Conservation (phyloP, 2,113 vertebrate species). For the Gobio gobio region DNA sequence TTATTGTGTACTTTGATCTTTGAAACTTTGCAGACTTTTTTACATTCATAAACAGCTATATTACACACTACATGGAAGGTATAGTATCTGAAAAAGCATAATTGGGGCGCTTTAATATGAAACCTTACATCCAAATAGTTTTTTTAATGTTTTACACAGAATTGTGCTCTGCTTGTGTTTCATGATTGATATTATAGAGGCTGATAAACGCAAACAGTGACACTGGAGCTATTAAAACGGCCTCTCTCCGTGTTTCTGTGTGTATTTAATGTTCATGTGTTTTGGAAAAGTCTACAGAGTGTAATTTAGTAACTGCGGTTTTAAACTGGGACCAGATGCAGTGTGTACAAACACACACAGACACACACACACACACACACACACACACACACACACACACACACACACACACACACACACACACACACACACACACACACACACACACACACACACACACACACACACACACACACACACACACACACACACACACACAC, state of each 20-base stretch:
- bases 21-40: too few species aligned
- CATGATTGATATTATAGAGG: background rate
- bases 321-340: constrained; percentile 22
- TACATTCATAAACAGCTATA: too few species aligned
- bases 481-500: background rate
- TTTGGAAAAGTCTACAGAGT: background rate
- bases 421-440: constrained; percentile 4
- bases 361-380: constrained; percentile 21
- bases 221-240: background rate
- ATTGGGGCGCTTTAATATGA: background rate
- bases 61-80: too few species aligned
- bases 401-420: constrained; percentile 33
- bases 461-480: constrained; percentile 21
- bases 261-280: background rate
- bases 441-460: constrained; percentile 28
- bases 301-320: background rate
- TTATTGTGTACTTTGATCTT: too few species aligned
- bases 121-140: background rate
- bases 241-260: background rate
- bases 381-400: constrained; percentile 15
- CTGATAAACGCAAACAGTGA: constrained; percentile 1
- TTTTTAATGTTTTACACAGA: background rate
- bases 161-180: background rate
- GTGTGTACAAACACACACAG: constrained; percentile 22
- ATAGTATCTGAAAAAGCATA: too few species aligned